Conservation (phyloP, 2,797 vertebrate genomes). For the Hoplostethus mediterraneus region DNA sequence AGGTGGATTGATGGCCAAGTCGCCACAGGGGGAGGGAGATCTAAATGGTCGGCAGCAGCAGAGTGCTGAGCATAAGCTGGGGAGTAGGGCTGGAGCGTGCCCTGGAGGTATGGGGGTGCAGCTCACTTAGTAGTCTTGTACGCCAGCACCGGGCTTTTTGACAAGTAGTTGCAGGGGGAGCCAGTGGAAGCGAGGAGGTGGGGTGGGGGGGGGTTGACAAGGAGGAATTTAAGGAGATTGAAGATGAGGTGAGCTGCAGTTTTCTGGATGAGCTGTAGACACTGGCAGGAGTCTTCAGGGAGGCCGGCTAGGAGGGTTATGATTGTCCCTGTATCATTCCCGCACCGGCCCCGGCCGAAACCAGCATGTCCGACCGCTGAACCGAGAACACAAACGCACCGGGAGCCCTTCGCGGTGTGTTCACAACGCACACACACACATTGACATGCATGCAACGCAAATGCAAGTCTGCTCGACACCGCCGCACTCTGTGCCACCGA, state of each 20-base stretch:
- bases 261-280: too few relatives aligned
- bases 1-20: constrained; percentile 27
- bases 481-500: constrained; percentile 1
- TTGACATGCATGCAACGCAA: constrained; percentile 52
- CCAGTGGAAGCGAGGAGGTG: too few relatives aligned
- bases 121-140: neutral
- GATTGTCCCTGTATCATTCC: constrained; percentile 49
- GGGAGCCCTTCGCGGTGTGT: constrained; percentile 35
- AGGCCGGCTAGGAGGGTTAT: too few relatives aligned
- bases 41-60: constrained; percentile 18
- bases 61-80: constrained; percentile 7
- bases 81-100: neutral
- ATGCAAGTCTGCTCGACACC: neutral
- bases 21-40: constrained; percentile 17
- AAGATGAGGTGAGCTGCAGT: too few relatives aligned
- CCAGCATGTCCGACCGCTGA: constrained; percentile 58
- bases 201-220: too few relatives aligned
- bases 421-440: constrained; percentile 64
- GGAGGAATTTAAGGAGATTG: too few relatives aligned
- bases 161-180: too few relatives aligned
- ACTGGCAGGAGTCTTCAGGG: too few relatives aligned
- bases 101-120: neutral
- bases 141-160: neutral
- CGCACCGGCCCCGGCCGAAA: constrained; percentile 56
- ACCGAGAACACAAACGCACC: constrained; percentile 65